Conservation (phyloP, 2,888 invertebrate species). For the Ischnura elegans region DNA sequence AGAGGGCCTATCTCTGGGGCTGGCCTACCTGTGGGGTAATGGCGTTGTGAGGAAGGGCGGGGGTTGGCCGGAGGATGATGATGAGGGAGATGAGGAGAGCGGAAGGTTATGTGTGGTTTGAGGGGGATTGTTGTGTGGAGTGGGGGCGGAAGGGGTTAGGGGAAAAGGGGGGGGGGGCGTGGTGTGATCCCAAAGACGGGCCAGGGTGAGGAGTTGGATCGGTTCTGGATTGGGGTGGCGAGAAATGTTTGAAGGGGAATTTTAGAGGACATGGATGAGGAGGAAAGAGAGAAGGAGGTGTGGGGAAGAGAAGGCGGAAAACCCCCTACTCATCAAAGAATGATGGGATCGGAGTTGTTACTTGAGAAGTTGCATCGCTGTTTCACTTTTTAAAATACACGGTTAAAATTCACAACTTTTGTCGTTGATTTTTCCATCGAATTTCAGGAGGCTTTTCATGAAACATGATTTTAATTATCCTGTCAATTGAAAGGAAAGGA, state of each 20-base stretch:
- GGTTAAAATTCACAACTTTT: no score
- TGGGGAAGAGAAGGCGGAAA: not conserved
- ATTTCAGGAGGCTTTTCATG: no score
- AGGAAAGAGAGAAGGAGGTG: not conserved
- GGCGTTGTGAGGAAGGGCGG: not conserved
- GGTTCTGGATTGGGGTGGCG: no score
- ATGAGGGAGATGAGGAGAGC: not conserved
- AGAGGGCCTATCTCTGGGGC: not conserved
- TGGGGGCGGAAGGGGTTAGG: not conserved
- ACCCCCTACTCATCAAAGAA: no score
- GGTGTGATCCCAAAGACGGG: not conserved
- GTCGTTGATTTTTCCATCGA: no score
- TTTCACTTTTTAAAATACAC: no score
- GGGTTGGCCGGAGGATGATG: not conserved
- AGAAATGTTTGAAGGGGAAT: not conserved
- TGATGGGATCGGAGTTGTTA: no score
- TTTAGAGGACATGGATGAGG: not conserved
- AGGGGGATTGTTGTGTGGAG: not conserved
- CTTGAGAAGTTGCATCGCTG: no score
- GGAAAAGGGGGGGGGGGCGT: not conserved
- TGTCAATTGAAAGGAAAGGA: no score
- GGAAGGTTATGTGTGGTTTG: not conserved
- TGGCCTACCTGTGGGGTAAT: constrained; percentile 8
- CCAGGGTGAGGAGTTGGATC: no score
- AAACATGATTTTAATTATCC: no score